These are phyloP conservation scores for Zaprionus lineosus DNA, from an alignment of 2,888 invertebrate species.

Conservation along the genomic window DNA sequence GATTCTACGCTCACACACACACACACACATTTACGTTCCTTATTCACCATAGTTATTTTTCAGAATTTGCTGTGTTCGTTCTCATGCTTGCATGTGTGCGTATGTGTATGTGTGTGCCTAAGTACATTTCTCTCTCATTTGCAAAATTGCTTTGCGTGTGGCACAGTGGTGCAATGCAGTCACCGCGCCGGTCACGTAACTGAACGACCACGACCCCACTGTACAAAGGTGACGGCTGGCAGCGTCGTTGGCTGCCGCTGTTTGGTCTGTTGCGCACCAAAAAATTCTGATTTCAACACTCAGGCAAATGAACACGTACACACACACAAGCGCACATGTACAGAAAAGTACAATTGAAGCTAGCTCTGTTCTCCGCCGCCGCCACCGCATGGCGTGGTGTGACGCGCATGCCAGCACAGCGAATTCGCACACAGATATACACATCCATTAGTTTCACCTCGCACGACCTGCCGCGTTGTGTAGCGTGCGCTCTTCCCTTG, in stretches of 20 bases:
- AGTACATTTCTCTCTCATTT: slow-evolving; percentile 18
- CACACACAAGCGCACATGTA: slow-evolving; percentile 8
- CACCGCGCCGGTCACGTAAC: slow-evolving; percentile 49
- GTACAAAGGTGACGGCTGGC: slow-evolving; percentile 35
- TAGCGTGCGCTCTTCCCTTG: slow-evolving; percentile 16
- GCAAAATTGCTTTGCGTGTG: slow-evolving; percentile 47
- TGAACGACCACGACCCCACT: slow-evolving; percentile 41
- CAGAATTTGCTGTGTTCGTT: background rate
- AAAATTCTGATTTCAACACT: slow-evolving; percentile 21
- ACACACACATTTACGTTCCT: slow-evolving; percentile 6
- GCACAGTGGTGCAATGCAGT: slow-evolving; percentile 61
- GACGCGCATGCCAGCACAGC: slow-evolving; percentile 69
- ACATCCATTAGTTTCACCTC: slow-evolving; percentile 53
- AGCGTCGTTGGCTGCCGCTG: slow-evolving; percentile 29
- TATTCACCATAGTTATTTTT: slow-evolving; percentile 41
- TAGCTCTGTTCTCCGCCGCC: slow-evolving; percentile 8
- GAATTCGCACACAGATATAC: slow-evolving; percentile 48
- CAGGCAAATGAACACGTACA: slow-evolving; percentile 1
- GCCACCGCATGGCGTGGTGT: slow-evolving; percentile 48
- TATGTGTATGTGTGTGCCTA: slow-evolving; percentile 13
- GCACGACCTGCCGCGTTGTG: slow-evolving; percentile 49
- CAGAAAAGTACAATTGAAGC: slow-evolving; percentile 15
- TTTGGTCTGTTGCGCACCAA: slow-evolving; percentile 49
- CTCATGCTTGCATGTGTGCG: background rate
- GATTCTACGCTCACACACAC: slow-evolving; percentile 35